phyloP scores from a whole-genome alignment of 2,797 vertebrate species.

The Fistularia commersonii region DNA sequence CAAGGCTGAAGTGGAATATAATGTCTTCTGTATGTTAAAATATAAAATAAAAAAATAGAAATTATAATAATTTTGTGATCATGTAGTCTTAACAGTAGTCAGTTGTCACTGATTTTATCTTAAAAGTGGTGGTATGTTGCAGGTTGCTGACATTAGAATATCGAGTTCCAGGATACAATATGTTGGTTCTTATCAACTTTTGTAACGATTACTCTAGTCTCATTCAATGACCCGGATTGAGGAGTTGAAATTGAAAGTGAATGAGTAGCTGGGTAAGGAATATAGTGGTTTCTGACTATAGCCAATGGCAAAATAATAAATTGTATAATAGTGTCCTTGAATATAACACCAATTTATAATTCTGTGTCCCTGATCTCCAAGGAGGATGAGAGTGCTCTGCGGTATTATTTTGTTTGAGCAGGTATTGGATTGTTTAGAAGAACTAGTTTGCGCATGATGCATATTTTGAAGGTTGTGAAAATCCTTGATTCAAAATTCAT shows the following conservation, averaged over 20 bases:
- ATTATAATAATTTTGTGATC: no score
- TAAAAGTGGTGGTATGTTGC: no score
- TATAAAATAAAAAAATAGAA: no score
- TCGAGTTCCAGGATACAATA: not conserved
- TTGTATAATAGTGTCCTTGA: conserved; percentile 50
- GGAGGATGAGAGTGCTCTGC: conserved; percentile 27
- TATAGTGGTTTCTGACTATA: conserved; percentile 26
- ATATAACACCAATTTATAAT: conserved; percentile 46
- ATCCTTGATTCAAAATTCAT: conserved; percentile 19
- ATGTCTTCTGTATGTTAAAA: no score
- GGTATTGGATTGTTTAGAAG: conserved; percentile 38
- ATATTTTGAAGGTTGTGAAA: conserved; percentile 18
- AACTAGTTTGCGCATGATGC: conserved; percentile 29
- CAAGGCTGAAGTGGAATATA: no score
- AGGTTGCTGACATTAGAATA: no score
- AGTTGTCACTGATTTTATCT: no score
- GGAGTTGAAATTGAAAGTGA: conserved; percentile 5
- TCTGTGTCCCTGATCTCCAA: conserved; percentile 48
- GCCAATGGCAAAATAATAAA: conserved; percentile 49
- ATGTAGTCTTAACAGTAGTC: no score
- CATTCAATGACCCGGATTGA: conserved; percentile 17
- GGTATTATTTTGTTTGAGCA: conserved; percentile 43
- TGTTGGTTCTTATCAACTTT: no score
- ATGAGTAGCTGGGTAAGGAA: conserved; percentile 10
- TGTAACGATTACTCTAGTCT: not conserved